A percentile compares a stretch with the other conserved stretches of the same genome.
Evolutionary conservation across 1,140 invertebrate genomes (phyloP).

Genomic region (Hylaeus volcanicus): DNA sequence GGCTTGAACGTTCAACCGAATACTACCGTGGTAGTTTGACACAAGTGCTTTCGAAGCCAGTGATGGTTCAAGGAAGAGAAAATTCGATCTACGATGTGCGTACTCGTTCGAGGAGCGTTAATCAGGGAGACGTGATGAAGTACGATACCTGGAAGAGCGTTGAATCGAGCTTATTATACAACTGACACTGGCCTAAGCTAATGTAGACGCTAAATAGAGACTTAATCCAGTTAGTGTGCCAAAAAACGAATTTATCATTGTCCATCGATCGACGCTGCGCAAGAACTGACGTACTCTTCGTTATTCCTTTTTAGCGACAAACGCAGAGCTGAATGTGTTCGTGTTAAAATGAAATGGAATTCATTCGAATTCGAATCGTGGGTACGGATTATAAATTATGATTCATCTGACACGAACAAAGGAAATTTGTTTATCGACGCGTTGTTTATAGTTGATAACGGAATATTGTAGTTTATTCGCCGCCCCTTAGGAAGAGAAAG

Average conservation of each 20-base stretch:
- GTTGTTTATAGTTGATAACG: neutral
- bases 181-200: constrained; percentile 56
- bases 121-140: constrained; percentile 11
- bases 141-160: constrained; percentile 54
- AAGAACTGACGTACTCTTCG: constrained; percentile 32
- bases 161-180: constrained; percentile 58
- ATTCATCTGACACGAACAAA: neutral
- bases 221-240: constrained; percentile 55
- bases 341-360: constrained; percentile 38
- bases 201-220: constrained; percentile 32
- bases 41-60: no score
- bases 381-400: neutral
- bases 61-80: no score
- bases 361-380: constrained; percentile 4
- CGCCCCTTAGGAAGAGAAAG: neutral
- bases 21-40: no score
- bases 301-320: constrained; percentile 38
- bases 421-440: neutral
- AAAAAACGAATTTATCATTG: constrained; percentile 42
- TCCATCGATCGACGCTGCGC: constrained; percentile 32
- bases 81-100: neutral
- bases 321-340: constrained; percentile 54
- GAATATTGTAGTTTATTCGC: neutral
- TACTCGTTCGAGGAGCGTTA: no score
- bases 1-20: no score